Evolutionary conservation across 2,113 vertebrate genomes (phyloP).

Genomic region (western clawed frog (Xenopus tropicalis)): UCB_Xtro_10.0 CM004444.2:57058001-57058500

Average conservation of each 20-base stretch:
- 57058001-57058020: conserved; percentile 5
- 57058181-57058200: conserved; percentile 2
- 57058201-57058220: not conserved
- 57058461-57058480: not conserved
- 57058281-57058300: conserved; percentile 3
- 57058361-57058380: not conserved
- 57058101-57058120: conserved; percentile 3
- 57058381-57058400: too few species aligned
- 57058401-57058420: not conserved
- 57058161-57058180: conserved; percentile 18
- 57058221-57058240: not conserved
- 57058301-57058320: conserved; percentile 9
- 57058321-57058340: conserved; percentile 7
- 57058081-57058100: conserved; percentile 10
- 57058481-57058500: too few species aligned
- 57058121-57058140: conserved; percentile 7
- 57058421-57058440: not conserved
- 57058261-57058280: not conserved
- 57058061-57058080: conserved; percentile 22
- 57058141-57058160: conserved; percentile 3
- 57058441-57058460: not conserved
- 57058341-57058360: not conserved
- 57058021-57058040: conserved; percentile 7
- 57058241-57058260: not conserved
- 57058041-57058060: conserved; percentile 1